A percentile compares a stretch with the other conserved stretches of the same genome.
These are phyloP conservation scores for Heliconius charithonia DNA, from an alignment of 2,888 invertebrate species.

Conservation along the genomic window DNA sequence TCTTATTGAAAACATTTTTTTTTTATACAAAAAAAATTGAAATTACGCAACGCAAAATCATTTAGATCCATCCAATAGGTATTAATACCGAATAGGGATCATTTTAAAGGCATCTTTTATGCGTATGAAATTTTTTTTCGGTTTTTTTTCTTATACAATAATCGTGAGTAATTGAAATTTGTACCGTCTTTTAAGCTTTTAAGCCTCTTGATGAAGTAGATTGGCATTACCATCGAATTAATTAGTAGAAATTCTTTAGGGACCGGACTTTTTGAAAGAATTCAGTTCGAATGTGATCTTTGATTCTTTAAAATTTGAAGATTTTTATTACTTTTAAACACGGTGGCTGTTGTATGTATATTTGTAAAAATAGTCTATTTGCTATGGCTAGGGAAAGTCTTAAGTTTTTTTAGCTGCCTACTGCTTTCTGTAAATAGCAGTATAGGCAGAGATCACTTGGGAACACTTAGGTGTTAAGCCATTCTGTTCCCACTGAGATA, in stretches of 20 bases:
- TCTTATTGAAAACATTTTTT: conserved; percentile 59
- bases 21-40: conserved; percentile 51
- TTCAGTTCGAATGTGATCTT: conserved; percentile 3
- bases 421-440: no score
- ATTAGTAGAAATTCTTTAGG: conserved; percentile 22
- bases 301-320: not conserved
- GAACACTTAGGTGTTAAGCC: no score
- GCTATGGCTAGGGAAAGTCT: not conserved
- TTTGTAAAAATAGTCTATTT: not conserved
- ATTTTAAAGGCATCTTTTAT: conserved; percentile 23
- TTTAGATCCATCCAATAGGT: conserved; percentile 29
- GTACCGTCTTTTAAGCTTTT: conserved; percentile 23
- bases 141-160: conserved; percentile 10
- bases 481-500: no score
- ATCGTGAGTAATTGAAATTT: conserved; percentile 18
- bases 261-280: conserved; percentile 7
- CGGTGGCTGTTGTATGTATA: not conserved
- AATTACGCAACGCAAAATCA: conserved; percentile 35
- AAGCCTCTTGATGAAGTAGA: conserved; percentile 25
- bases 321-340: not conserved
- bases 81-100: conserved; percentile 37
- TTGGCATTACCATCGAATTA: conserved; percentile 29
- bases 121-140: conserved; percentile 22
- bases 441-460: no score
- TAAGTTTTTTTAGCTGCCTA: no score